phyloP scores from a whole-genome alignment of 2,797 vertebrate genomes.

The Pelodytes ibericus region DNA sequence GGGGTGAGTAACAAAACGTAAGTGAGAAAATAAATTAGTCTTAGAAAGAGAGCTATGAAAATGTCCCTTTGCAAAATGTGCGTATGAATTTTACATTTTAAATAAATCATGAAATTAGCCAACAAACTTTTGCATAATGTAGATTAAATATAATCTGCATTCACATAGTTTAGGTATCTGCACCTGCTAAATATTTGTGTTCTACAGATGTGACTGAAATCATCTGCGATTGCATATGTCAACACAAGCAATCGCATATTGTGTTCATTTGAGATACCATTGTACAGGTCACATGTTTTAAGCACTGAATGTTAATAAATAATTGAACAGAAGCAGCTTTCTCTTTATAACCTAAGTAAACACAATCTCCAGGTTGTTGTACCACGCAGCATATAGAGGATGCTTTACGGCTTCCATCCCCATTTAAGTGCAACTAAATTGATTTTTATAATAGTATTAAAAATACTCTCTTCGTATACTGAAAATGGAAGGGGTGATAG shows the following conservation, averaged over 20 bases:
- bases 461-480: constrained; percentile 28
- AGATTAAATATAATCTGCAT: constrained; percentile 7
- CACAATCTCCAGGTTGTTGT: neutral
- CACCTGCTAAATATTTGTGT: constrained; percentile 19
- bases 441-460: constrained; percentile 51
- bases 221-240: neutral
- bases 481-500: constrained; percentile 25
- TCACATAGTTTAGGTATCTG: neutral
- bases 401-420: constrained; percentile 4
- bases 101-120: neutral
- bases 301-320: constrained; percentile 20
- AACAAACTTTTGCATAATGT: constrained; percentile 1
- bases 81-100: too few relatives aligned
- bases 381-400: constrained; percentile 20
- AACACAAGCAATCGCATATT: constrained; percentile 13
- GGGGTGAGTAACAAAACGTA: too few relatives aligned
- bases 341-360: neutral
- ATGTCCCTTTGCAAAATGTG: too few relatives aligned
- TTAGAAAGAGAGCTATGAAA: too few relatives aligned
- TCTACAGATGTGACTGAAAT: neutral
- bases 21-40: too few relatives aligned
- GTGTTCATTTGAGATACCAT: neutral
- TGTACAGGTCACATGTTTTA: neutral
- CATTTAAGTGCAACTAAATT: constrained; percentile 45
- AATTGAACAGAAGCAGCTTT: neutral